Percentiles rank a stretch among this genome's conserved stretches.
Conservation (phyloP, 2,113 vertebrate genomes). For the Nothoprocta pentlandii region DNA sequence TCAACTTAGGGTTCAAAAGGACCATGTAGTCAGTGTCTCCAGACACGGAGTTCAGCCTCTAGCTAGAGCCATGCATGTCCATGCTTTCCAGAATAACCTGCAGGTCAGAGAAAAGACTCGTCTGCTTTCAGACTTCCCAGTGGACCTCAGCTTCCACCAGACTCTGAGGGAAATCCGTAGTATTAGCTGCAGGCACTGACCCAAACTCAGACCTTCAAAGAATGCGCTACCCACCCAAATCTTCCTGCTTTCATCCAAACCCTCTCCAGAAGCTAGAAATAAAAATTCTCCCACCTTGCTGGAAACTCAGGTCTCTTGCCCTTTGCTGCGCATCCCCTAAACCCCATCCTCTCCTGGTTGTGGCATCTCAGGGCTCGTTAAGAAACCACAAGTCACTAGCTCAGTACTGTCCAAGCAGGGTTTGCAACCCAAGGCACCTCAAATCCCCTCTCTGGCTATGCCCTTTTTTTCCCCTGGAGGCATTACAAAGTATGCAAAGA, state of each 20-base stretch:
- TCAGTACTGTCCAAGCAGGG: not conserved
- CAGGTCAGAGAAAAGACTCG: not conserved
- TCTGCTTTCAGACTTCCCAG: not conserved
- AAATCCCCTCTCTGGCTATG: not conserved
- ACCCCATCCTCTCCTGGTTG: not conserved
- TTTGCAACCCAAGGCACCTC: not conserved
- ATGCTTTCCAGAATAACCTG: not conserved
- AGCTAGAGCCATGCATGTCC: not conserved
- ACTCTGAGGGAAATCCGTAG: not conserved
- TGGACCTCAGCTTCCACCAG: not conserved
- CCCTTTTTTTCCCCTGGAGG: not conserved
- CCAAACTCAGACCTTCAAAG: not conserved
- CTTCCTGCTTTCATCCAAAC: not conserved
- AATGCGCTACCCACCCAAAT: not conserved
- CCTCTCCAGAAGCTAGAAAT: not conserved
- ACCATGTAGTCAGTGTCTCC: not conserved
- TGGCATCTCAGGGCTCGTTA: not conserved
- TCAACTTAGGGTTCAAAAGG: not conserved
- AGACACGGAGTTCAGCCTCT: not conserved
- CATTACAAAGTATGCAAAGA: not conserved
- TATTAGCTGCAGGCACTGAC: not conserved
- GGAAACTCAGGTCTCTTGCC: not conserved
- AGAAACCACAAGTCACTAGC: not conserved
- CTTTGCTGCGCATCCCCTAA: not conserved
- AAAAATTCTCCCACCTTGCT: not conserved